Base-by-base conservation (phyloP, 2,113 vertebrate genomes). In the Redunca redunca region DNA sequence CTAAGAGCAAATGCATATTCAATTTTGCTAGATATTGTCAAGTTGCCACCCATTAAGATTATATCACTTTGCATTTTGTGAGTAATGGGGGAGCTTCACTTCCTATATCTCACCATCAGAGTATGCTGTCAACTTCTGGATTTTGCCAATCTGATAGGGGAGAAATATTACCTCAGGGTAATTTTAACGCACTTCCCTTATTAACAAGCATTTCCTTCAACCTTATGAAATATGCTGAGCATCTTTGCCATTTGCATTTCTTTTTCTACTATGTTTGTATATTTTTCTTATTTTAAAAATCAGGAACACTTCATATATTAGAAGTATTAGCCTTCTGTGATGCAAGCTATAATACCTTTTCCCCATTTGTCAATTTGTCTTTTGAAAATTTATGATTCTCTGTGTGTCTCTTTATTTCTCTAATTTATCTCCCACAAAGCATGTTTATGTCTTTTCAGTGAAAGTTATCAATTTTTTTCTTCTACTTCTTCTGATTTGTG, bases 151-250 rank as follows among this genome's bases (percentile, higher is more conserved):
- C 95, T 96, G 78, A 96, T 89, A 67, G 13, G 53, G 60, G 16
- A 87, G 52, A 81, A 80, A 80, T 60, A 52, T 82, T 96, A 90
- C 93, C 81, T 88, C 81, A 17, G 90, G 2, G n/a, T 77, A 81
- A 93, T 89, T 95, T 96, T 93, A 95, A 95, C 55, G 81, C 53
- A 85, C 25, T 93, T 97, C 52, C 82, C 30, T 94, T 88, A 83
- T 53, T 71, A 71, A 40, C 67, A 71, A 71, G 19, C 10, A 21
- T 71, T 71, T 71, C 67, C 19, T 71, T 71, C 67, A 71, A 23
- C 23, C n/a, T 40, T 86, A 62, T 62, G 77, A 83, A 80, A 92
- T 86, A 81, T 52, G 36, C 10, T 17, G 16, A 84, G 46, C 40
- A 80, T 82, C 55, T 95, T 83, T 94, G 7, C 36, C 21, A 87